phyloP scores from a whole-genome alignment of 2,888 invertebrate species.

The Thymelicus sylvestris region DNA sequence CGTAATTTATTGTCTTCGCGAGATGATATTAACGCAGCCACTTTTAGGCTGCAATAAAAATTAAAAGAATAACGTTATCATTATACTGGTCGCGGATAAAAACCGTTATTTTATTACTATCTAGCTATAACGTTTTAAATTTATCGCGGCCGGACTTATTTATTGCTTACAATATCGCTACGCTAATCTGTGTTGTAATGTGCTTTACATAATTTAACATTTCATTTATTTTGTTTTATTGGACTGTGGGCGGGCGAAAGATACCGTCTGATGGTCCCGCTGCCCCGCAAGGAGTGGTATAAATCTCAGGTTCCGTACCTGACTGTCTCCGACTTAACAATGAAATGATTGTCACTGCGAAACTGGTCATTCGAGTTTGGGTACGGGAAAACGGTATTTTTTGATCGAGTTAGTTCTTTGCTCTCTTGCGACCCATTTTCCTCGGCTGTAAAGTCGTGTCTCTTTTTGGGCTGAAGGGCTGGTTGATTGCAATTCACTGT shows the following conservation, averaged over 20 bases:
- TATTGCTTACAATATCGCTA: slow-evolving; percentile 7
- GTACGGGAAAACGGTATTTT: neutral
- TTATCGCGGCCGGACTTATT: neutral
- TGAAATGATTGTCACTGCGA: neutral
- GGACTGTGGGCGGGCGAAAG: slow-evolving; percentile 1
- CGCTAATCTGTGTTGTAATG: slow-evolving; percentile 10
- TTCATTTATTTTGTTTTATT: slow-evolving; percentile 24
- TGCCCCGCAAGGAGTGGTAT: slow-evolving; percentile 5
- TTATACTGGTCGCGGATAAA: neutral
- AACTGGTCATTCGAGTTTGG: slow-evolving; percentile 1
- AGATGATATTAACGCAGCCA: neutral
- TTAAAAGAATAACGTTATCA: neutral
- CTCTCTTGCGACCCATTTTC: no score
- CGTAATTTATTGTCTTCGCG: no score
- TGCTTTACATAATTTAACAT: slow-evolving; percentile 28
- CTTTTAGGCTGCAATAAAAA: neutral
- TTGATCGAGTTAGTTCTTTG: neutral
- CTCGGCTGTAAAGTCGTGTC: no score
- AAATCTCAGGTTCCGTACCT: slow-evolving; percentile 1
- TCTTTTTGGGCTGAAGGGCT: no score
- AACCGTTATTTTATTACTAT: slow-evolving; percentile 3
- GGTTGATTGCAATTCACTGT: no score
- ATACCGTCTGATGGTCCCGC: neutral
- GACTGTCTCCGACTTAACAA: neutral
- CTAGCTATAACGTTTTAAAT: slow-evolving; percentile 1